phyloP scores from a whole-genome alignment of 2,888 invertebrate genomes.

The Suillia variegata region DNA sequence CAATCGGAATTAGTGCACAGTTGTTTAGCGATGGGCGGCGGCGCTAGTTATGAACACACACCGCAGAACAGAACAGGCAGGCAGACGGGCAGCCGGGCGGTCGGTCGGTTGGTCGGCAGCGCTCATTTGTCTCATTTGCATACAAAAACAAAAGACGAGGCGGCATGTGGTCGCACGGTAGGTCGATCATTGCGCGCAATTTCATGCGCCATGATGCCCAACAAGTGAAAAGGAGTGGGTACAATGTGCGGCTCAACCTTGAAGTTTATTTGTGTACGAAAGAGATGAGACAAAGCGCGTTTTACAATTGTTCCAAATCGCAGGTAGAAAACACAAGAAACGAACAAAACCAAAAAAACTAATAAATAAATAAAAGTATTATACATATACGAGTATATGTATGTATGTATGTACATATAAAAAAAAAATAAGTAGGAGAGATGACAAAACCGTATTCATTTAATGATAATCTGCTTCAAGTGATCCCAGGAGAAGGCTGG shows the following conservation, averaged over 20 bases:
- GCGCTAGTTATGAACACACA: no score
- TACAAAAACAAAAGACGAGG: background rate
- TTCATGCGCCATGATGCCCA: no score
- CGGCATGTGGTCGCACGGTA: no score
- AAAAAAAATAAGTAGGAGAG: background rate
- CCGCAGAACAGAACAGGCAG: background rate
- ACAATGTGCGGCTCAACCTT: no score
- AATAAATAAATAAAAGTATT: background rate
- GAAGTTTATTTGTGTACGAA: background rate
- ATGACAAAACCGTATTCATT: background rate
- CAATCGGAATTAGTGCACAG: no score
- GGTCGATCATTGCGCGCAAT: background rate
- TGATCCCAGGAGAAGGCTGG: no score
- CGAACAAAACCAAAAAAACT: background rate
- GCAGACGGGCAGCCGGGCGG: background rate
- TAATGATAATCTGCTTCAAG: background rate
- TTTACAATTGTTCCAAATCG: no score
- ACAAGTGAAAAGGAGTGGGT: background rate
- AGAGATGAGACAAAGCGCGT: background rate
- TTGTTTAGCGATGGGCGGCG: no score
- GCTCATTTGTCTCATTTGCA: background rate
- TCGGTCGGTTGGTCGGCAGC: no score
- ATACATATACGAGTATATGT: background rate
- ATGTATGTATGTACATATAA: background rate
- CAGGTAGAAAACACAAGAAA: background rate